These are phyloP conservation scores for Rhyzopertha dominica DNA, from an alignment of 1,140 invertebrate genomes.

Conservation along the genomic window DNA sequence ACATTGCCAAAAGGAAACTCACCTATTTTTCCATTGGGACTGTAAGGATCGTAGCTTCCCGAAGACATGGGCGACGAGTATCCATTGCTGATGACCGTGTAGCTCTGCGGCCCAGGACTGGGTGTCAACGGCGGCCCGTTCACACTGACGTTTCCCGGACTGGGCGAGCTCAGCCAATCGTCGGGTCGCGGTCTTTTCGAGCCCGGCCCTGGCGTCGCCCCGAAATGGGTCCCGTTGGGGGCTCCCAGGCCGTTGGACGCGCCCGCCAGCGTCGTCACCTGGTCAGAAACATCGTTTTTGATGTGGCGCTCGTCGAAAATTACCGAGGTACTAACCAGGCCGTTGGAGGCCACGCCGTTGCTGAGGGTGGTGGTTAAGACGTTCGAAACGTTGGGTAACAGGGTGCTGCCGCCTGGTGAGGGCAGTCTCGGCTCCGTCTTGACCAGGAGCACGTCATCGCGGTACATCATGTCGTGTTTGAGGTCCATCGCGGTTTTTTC, in stretches of 20 bases:
- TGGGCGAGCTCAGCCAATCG: conserved; percentile 58
- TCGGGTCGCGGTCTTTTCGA: conserved; percentile 44
- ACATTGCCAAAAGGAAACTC: conserved; percentile 48
- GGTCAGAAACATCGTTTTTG: conserved; percentile 11
- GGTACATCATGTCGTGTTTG: conserved; percentile 42
- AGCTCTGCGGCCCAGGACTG: conserved; percentile 52
- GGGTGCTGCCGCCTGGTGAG: conserved; percentile 24
- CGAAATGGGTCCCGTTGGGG: conserved; percentile 27
- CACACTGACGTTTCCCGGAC: conserved; percentile 53
- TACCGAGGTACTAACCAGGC: conserved; percentile 13
- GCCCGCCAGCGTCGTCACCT: conserved; percentile 17
- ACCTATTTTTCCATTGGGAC: conserved; percentile 82
- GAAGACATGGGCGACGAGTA: conserved; percentile 79
- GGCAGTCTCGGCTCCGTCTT: conserved; percentile 40
- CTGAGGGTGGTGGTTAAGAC: conserved; percentile 1
- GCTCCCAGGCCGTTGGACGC: conserved; percentile 18
- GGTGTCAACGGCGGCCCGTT: conserved; percentile 55
- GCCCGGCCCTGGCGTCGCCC: conserved; percentile 15
- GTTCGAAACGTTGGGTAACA: not conserved
- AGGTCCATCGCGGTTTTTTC: too few species aligned
- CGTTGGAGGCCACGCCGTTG: conserved; percentile 19
- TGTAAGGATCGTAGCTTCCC: conserved; percentile 79
- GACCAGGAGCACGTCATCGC: conserved; percentile 39
- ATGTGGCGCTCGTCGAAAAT: conserved; percentile 9
- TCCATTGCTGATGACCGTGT: conserved; percentile 63